Base-by-base conservation (phyloP, 2,797 vertebrate species). In the Sorex maritimensis region DNA sequence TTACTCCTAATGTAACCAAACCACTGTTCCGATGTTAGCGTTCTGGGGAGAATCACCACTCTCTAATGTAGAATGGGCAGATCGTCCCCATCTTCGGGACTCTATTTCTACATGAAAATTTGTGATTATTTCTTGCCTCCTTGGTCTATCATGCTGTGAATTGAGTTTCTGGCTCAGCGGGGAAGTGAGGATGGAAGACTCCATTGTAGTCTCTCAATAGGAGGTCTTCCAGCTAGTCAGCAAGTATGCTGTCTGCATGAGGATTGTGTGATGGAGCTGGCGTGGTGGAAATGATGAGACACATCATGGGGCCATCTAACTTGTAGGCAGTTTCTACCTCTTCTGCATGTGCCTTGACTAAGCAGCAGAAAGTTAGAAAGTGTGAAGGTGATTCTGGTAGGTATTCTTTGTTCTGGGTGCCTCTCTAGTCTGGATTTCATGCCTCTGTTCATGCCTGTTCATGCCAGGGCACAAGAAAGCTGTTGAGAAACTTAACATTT, bases 351-450 rank as follows among this genome's bases (percentile, higher is more conserved):
- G 77, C 73, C 46, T 13, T 65, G 6, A 24, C 14, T 73, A 44
- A 80, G 80, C 24, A 44, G 5, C 44, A 44, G 34, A 24, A 69
- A 77, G 67, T 28, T 91, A 80, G 72, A 3, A 6, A 55, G 13
- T 4, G 24, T 74, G 80, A 75, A 71, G 78, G 28, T 77, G 4
- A 0, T 83, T 74, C 90, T 81, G 79, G 21, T 23, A 65, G 69
- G 49, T 30, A 88, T 88, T 89, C 88, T 55, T 14, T 92, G 81
- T 86, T 86, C 88, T 55, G 46, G 34, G 73, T 77, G 38, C 46
- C 86, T 7, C 88, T 9, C 0, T 8, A 41, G 46, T 17, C 49
- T 14, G 4, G 41, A 5, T 49, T 24, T 8, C 23, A 61, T 4
- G 10, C 46, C 71, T 78, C 41, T 44, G 41, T 7, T 44, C 41